Base-by-base conservation (phyloP, 2,888 invertebrate species). In the Hypselothyrea guttata region DNA sequence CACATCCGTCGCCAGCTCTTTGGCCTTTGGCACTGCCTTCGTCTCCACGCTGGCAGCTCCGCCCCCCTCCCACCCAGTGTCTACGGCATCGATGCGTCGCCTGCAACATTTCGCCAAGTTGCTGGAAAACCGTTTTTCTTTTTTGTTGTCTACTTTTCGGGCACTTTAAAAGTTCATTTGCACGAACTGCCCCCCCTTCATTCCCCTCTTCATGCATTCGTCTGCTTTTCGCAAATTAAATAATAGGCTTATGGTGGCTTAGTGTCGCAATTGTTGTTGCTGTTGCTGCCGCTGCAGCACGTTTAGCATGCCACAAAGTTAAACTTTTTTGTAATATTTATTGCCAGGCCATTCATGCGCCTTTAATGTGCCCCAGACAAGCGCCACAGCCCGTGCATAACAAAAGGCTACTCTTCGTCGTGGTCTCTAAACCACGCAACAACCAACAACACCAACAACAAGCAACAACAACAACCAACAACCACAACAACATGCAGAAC, bases 361-460 rank as follows among this genome's bases (percentile, higher is more conserved):
- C 84, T 84, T 78, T 84, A 81, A 81, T 81, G 85, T 82, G 81
- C 83, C 81, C 81, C 81, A 82, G 81, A 82, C 85, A 84, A 76
- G 75, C 83, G 76, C 76, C 76, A 83, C 81, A 73, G 70, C 76
- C 69, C 68, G 61, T 83, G 83, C 83, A 84, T 84, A 82, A 83
- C 83, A 84, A 82, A 70, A 59, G 74, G 65, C 79, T 49, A 56
- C 64, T 56, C 49, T 41, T 53, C 67, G 33, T 42, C 52, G 41
- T 61, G 65, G 27, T 60, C 53, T 56, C 60, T 38, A 48, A 45
- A 37, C 63, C 70, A 61, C 52, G 52, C 56, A 31, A 16, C 47
- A 27, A 41, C 31, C 46, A 11, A 48, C 56, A 31, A 16, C 47
- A 27, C 38, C 31, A 55, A 11, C 18, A 12, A 12, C 42, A 7